phyloP scores from a whole-genome alignment of 2,113 vertebrate genomes.

The Sitta europaea region DNA sequence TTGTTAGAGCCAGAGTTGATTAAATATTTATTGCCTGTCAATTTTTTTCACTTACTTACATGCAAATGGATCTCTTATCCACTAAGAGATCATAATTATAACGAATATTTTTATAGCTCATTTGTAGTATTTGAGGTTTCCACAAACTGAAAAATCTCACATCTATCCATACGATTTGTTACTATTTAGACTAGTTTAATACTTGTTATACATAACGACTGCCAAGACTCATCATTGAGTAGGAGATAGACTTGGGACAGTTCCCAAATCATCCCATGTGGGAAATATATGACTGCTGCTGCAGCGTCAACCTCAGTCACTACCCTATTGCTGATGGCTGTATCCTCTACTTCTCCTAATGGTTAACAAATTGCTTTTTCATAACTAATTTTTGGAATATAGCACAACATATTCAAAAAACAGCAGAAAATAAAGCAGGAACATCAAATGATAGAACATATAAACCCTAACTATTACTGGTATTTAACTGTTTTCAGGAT shows the following conservation, averaged over 20 bases:
- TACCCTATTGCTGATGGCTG: not conserved
- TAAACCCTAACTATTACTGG: not conserved
- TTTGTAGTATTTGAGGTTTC: not conserved
- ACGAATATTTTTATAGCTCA: not conserved
- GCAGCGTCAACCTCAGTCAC: not conserved
- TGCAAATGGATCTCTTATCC: not conserved
- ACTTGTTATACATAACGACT: not conserved
- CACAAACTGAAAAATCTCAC: not conserved
- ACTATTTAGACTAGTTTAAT: not conserved
- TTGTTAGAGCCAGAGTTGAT: not conserved
- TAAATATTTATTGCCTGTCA: not conserved
- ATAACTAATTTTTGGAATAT: not conserved
- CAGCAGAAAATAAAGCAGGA: not conserved
- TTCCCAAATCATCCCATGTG: accelerated
- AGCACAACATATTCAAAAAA: not conserved
- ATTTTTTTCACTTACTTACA: not conserved
- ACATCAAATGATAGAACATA: not conserved
- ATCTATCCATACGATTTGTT: not conserved
- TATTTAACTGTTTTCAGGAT: not conserved
- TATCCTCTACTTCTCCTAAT: not conserved
- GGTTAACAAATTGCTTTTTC: not conserved
- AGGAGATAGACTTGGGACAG: not conserved
- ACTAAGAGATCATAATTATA: not conserved
- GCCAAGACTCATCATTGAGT: not conserved
- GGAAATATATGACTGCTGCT: not conserved